Conservation (phyloP, 2,888 invertebrate genomes). For the Meloe dianella region DNA sequence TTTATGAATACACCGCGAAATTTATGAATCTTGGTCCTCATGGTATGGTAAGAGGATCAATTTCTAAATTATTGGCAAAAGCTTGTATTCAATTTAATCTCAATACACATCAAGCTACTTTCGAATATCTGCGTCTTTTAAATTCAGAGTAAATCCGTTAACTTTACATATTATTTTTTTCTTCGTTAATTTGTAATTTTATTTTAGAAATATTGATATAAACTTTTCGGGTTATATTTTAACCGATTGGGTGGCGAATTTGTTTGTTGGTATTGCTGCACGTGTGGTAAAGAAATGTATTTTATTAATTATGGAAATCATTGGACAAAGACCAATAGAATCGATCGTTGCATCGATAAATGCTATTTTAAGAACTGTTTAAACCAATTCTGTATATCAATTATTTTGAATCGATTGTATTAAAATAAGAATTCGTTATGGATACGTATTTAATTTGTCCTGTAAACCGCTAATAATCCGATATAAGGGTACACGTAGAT, state of each 20-base stretch:
- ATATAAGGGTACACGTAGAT: too few species aligned
- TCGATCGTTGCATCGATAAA: slow-evolving; percentile 57
- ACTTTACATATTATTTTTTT: slow-evolving; percentile 8
- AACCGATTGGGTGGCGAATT: slow-evolving; percentile 62
- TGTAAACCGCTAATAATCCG: too few species aligned
- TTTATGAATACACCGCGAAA: slow-evolving; percentile 62
- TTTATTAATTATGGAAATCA: slow-evolving; percentile 58
- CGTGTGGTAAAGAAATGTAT: slow-evolving; percentile 59
- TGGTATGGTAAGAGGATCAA: slow-evolving; percentile 61
- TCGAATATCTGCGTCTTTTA: slow-evolving; percentile 38
- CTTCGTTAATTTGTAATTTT: slow-evolving; percentile 12
- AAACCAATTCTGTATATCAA: too few species aligned
- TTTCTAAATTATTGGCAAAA: slow-evolving; percentile 46
- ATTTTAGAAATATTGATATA: slow-evolving; percentile 60
- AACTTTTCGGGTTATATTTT: slow-evolving; percentile 62
- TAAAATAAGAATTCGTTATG: too few species aligned
- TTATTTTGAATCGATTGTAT: too few species aligned
- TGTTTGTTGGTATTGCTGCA: slow-evolving; percentile 60
- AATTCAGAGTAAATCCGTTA: slow-evolving; percentile 39
- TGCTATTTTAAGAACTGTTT: slow-evolving; percentile 37
- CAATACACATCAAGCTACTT: slow-evolving; percentile 30
- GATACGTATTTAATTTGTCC: too few species aligned
- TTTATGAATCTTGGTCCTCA: slow-evolving; percentile 64
- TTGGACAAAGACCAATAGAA: slow-evolving; percentile 56
- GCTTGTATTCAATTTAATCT: slow-evolving; percentile 42